phyloP scores from a whole-genome alignment of 2,888 invertebrate species.

The Parnassius apollo region DNA sequence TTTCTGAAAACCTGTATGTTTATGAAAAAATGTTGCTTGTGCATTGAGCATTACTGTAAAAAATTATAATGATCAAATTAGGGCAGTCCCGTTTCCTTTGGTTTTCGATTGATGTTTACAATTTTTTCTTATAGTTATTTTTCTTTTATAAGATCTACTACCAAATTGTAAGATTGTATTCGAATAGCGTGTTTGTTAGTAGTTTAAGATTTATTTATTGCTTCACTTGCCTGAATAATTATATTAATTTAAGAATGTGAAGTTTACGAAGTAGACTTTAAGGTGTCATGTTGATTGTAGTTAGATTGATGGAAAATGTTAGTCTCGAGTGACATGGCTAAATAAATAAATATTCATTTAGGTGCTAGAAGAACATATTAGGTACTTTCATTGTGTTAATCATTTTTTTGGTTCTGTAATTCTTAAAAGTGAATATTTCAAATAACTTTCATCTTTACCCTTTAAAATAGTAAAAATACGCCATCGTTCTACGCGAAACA shows the following conservation, averaged over 20 bases:
- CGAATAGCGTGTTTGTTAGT: constrained; percentile 18
- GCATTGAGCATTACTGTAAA: constrained; percentile 7
- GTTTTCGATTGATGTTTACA: constrained; percentile 5
- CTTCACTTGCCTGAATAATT: constrained; percentile 37
- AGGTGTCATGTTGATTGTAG: constrained; percentile 3
- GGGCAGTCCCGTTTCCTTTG: constrained; percentile 26
- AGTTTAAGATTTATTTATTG: constrained; percentile 37
- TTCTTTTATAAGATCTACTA: constrained; percentile 2
- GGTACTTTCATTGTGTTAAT: no score
- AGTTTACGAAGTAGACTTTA: constrained; percentile 2
- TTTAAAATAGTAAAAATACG: no score
- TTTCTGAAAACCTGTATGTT: no score
- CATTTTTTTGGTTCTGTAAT: no score
- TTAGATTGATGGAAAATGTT: no score
- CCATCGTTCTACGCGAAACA: no score
- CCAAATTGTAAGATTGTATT: constrained; percentile 13
- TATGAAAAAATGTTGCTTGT: not conserved
- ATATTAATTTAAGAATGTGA: constrained; percentile 4
- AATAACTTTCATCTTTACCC: no score
- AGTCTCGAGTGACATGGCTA: no score
- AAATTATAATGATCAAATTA: constrained; percentile 17
- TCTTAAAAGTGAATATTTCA: no score
- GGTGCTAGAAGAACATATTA: no score
- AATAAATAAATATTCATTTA: no score
- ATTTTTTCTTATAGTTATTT: not conserved